phyloP scores from a whole-genome alignment of 2,888 invertebrate genomes.

The Drosophila birchii region DNA sequence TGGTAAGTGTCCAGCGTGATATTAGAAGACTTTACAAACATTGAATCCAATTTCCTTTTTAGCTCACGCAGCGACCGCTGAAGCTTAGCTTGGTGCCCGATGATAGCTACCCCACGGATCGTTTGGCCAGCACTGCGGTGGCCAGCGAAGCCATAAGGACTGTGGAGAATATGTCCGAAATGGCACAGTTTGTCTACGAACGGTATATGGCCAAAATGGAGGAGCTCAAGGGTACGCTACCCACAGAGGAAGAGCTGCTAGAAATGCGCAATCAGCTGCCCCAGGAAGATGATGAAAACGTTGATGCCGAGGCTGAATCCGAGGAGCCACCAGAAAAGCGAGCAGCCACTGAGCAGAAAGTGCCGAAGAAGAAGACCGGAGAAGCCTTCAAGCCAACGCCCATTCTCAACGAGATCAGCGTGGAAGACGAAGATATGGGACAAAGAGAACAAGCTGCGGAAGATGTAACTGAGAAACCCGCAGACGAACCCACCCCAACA shows the following conservation, averaged over 20 bases:
- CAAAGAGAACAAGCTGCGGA: constrained; percentile 20
- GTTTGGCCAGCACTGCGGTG: constrained; percentile 85
- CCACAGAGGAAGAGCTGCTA: constrained; percentile 69
- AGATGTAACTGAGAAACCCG: constrained; percentile 19
- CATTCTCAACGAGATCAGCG: constrained; percentile 86
- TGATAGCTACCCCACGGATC: constrained; percentile 91
- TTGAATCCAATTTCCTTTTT: constrained; percentile 45
- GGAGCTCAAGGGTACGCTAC: constrained; percentile 85
- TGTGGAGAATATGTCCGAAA: constrained; percentile 91
- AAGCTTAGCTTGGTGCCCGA: constrained; percentile 91
- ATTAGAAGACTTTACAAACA: neutral
- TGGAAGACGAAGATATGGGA: constrained; percentile 63
- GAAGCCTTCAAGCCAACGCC: constrained; percentile 82
- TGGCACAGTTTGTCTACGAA: constrained; percentile 97
- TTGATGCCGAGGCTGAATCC: constrained; percentile 4
- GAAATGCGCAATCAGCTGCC: constrained; percentile 84
- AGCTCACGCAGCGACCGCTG: constrained; percentile 93
- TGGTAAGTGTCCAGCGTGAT: constrained; percentile 86
- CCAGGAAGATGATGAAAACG: constrained; percentile 83
- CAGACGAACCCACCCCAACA: constrained; percentile 7
- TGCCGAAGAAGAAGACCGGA: constrained; percentile 41
- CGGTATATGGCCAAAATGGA: constrained; percentile 93
- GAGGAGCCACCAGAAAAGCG: constrained; percentile 60
- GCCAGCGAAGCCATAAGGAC: constrained; percentile 80
- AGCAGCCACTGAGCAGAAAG: constrained; percentile 35